Evolutionary conservation across 2,797 vertebrate genomes (phyloP), one percentile per base, ranked within the genome.

Genomic region (Enteromius treurensis): DNA sequence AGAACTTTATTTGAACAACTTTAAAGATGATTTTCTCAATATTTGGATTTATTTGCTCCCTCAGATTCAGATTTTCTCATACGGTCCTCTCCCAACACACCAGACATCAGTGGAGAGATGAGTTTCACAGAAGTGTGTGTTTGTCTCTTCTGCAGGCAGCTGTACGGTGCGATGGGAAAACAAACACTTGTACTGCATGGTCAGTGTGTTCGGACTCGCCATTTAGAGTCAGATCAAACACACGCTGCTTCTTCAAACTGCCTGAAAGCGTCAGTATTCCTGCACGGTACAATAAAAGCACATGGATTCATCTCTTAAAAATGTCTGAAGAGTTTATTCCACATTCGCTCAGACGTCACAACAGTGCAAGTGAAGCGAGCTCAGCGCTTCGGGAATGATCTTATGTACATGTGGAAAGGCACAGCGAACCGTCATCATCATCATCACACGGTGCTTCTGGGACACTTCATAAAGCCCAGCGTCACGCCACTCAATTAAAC

Each of bases 111-210:
- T 6, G 5, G 34, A 37, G 34, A 40, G 37, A 40, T 8, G 6
- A 40, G 40, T 40, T 9, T 40, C 40, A 7, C 2, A 42, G 40
- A 9, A 2, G 40, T 42, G 42, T 55, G 21, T 55, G 53, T 55
- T 23, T 1, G n/a, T 3, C 1, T 26, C n/a, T 51, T 19, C 51
- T 40, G 10, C 92, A 99, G 98, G 96, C 87, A 97, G 95, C 92
- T 99, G 97, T 90, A 95, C 96, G 0, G 96, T 98, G 88, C 95
- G 95, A 91, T 99, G 98, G 97, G 97, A 98, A 90, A 99, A 99
- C 87, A 97, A 98, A 91, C 96, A 96, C 83, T 96, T 98, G 96
- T 98, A 97, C 91, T 99, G 97, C 89, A 96, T 98, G 3, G 94
- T 99, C 93, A 98, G 91, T 83, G 94, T 98, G 90, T 99, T 98